These are phyloP conservation scores for Frankliniella intonsa DNA, from an alignment of 2,888 invertebrate genomes.

Conservation along the genomic window DNA sequence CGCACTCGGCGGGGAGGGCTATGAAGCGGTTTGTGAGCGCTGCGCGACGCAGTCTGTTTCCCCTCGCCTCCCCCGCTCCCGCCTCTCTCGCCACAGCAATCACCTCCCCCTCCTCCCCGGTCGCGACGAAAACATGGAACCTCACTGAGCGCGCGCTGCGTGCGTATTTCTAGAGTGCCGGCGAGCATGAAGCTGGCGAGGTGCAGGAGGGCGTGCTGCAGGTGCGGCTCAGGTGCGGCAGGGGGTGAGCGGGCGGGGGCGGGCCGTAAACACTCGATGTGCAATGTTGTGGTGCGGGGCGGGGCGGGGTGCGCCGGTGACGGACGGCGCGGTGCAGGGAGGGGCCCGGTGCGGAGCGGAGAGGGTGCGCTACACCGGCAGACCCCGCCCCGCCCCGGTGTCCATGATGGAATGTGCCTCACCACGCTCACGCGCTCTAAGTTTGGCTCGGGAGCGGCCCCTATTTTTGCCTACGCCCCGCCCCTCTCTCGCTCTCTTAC, in stretches of 20 bases:
- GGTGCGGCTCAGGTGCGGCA: background rate
- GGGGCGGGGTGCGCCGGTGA: background rate
- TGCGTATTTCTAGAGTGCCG: too few relatives aligned
- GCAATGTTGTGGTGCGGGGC: background rate
- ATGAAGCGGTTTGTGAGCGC: background rate
- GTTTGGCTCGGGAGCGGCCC: slow-evolving; percentile 11
- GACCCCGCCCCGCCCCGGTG: background rate
- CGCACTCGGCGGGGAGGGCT: too few relatives aligned
- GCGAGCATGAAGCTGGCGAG: background rate
- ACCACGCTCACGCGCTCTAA: slow-evolving; percentile 12
- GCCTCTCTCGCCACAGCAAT: background rate
- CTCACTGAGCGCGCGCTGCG: too few relatives aligned
- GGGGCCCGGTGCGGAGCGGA: background rate
- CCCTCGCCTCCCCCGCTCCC: background rate
- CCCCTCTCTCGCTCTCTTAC: background rate
- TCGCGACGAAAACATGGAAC: too few relatives aligned
- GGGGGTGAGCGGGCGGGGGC: background rate
- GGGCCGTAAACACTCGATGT: background rate
- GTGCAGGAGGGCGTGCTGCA: background rate
- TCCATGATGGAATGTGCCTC: slow-evolving; percentile 19
- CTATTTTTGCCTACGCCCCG: slow-evolving; percentile 9
- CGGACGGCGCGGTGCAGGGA: background rate
- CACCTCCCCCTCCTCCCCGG: background rate
- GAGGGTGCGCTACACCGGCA: background rate
- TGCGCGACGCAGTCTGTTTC: background rate